phyloP scores from a whole-genome alignment of 1,140 invertebrate genomes.

The Drosophila paulistorum region DNA sequence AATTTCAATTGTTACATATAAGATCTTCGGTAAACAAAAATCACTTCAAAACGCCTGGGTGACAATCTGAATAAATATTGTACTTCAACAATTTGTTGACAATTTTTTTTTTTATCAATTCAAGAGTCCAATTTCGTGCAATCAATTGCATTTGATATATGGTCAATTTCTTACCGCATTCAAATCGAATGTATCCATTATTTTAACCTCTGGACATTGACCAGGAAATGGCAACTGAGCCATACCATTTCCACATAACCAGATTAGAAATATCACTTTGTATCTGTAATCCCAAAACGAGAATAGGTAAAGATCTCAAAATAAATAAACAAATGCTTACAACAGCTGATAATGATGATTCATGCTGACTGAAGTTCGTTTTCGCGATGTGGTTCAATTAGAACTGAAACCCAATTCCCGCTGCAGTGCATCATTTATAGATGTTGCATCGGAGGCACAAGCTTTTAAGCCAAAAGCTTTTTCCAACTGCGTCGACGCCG shows the following conservation, averaged over 20 bases:
- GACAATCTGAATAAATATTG: background rate
- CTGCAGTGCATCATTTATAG: conserved; percentile 61
- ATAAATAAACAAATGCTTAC: conserved; percentile 1
- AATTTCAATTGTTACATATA: background rate
- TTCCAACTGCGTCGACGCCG: conserved; percentile 42
- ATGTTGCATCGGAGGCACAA: conserved; percentile 36
- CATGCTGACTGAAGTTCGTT: conserved; percentile 26
- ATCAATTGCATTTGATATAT: conserved; percentile 20
- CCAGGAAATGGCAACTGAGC: conserved; percentile 87
- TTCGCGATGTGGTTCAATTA: conserved; percentile 32
- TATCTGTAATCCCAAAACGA: conserved; percentile 27
- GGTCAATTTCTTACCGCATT: conserved; percentile 83
- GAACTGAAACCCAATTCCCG: conserved; percentile 51
- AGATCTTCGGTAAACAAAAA: background rate
- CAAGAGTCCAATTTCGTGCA: background rate
- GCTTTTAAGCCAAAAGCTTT: conserved; percentile 53
- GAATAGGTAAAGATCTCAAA: background rate
- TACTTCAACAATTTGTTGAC: background rate
- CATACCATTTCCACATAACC: conserved; percentile 28
- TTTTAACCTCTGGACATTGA: conserved; percentile 86
- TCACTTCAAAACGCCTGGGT: too few relatives aligned
- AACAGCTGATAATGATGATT: conserved; percentile 25
- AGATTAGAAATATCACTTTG: conserved; percentile 37
- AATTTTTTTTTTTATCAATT: background rate
- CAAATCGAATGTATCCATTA: conserved; percentile 86